Base-by-base conservation (phyloP, 2,888 invertebrate genomes). In the Brachyptera putata region DNA sequence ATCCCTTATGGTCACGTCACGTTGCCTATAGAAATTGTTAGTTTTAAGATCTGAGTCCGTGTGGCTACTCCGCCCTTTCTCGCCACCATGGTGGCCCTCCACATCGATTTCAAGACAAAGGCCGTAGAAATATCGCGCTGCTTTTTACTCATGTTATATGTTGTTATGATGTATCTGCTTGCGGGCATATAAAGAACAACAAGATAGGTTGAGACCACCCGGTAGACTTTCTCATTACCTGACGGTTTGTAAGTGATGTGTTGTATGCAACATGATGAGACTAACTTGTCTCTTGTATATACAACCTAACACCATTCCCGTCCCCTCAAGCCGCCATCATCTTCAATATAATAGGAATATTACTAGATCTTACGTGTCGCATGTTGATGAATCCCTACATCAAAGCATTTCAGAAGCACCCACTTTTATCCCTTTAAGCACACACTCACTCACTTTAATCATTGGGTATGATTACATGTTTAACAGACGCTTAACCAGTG, bases 61-160 rank as follows among this genome's bases (percentile, higher is more conserved):
- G 57, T 36, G 34, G 36, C 48, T 26, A 57, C 25, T 48, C 43
- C 61, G 61, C 61, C 61, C 56, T 30, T 56, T 61, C 61, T 61
- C 56, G 61, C 61, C 61, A 61, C 59, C 41, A 59, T 39, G 59
- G 53, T 53, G 59, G 59, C 57, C 59, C 37, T 18, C 48, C 14
- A 24, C 46, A 24, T 21, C 36, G 34, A 34, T 36, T 22, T 46
- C 16, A 13, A 53, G 53, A 53, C 53, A 53, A 53, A 53, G 53
- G 53, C 53, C 21, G 34, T 24, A 24, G 22, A 24, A 46, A 46
- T 24, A 46, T 21, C 21, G 21, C 34, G 13, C 34, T 16, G 53
- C 30, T 53, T 53, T 53, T 53, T 53, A 53, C 36, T 11, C 43
- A 55, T 18, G 36, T 21, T 55, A 3, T 14, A 55, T 37, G 34